Evolutionary conservation across 2,888 invertebrate species (phyloP).

Genomic region (Terebella lapidaria): DNA sequence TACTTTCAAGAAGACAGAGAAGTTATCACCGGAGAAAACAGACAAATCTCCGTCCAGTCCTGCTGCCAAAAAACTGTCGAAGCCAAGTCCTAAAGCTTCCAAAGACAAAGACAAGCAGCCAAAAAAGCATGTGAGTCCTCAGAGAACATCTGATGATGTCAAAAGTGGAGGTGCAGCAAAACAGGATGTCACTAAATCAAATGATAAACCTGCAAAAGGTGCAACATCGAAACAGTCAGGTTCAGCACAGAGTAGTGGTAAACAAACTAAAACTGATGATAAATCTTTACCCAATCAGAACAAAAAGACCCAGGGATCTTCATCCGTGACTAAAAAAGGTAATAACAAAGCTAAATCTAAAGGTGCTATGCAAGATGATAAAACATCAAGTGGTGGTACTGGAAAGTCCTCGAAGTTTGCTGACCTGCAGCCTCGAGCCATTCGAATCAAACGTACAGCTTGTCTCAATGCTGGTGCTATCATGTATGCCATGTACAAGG

Average conservation of each 20-base stretch:
- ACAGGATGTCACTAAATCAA: too few relatives aligned
- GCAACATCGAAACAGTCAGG: too few relatives aligned
- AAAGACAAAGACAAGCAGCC: background rate
- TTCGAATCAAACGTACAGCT: conserved; percentile 22
- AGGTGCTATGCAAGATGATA: background rate
- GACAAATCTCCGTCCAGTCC: background rate
- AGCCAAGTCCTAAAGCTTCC: background rate
- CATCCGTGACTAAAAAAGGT: background rate
- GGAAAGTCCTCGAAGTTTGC: background rate
- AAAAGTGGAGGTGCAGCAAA: too few relatives aligned
- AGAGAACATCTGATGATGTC: too few relatives aligned
- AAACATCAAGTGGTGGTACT: background rate
- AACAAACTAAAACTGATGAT: too few relatives aligned
- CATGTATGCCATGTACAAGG: conserved; percentile 18
- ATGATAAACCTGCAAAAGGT: too few relatives aligned
- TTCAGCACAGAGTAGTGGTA: too few relatives aligned
- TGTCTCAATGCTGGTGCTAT: conserved; percentile 27
- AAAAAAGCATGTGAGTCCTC: too few relatives aligned
- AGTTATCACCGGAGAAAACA: too few relatives aligned
- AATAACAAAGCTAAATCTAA: background rate
- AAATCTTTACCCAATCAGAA: too few relatives aligned
- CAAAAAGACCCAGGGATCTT: too few relatives aligned
- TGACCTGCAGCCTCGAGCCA: conserved; percentile 13
- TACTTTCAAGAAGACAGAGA: too few relatives aligned
- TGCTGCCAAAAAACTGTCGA: background rate